phyloP scores from a whole-genome alignment of 2,113 vertebrate species.

The Pyrgilauda ruficollis region DNA sequence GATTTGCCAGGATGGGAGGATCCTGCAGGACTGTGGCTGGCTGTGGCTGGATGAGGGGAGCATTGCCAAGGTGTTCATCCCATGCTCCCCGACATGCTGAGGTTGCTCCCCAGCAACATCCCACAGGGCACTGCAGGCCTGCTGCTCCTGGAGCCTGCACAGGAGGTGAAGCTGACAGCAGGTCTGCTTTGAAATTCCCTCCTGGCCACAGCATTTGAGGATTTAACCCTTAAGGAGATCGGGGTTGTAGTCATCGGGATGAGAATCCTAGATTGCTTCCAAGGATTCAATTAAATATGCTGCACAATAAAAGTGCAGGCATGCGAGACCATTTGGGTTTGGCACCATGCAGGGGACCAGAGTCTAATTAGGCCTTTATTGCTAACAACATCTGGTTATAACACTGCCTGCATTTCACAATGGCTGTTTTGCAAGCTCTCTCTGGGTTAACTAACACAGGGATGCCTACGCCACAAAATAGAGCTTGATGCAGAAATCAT shows the following conservation, averaged over 20 bases:
- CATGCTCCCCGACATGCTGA: neutral
- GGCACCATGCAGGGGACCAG: neutral
- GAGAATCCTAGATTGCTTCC: neutral
- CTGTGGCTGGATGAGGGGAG: neutral
- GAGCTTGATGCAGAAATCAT: neutral
- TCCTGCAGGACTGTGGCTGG: fast-evolving
- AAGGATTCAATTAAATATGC: neutral
- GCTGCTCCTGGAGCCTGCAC: neutral
- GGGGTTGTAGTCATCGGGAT: neutral
- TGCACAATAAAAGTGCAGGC: neutral
- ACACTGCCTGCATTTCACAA: neutral
- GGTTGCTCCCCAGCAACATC: neutral
- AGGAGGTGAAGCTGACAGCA: neutral
- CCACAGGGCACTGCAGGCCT: fast-evolving
- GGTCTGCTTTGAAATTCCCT: constrained; percentile 8
- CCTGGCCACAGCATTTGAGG: neutral
- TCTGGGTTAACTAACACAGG: neutral
- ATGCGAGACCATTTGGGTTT: neutral
- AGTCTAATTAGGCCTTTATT: constrained; percentile 34
- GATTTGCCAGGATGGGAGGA: neutral
- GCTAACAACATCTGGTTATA: neutral
- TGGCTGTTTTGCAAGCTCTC: neutral
- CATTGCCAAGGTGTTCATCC: fast-evolving
- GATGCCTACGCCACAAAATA: neutral
- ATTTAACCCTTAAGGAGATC: neutral